Conservation (phyloP, 2,888 invertebrate species). For the Drosophila affinis region DNA sequence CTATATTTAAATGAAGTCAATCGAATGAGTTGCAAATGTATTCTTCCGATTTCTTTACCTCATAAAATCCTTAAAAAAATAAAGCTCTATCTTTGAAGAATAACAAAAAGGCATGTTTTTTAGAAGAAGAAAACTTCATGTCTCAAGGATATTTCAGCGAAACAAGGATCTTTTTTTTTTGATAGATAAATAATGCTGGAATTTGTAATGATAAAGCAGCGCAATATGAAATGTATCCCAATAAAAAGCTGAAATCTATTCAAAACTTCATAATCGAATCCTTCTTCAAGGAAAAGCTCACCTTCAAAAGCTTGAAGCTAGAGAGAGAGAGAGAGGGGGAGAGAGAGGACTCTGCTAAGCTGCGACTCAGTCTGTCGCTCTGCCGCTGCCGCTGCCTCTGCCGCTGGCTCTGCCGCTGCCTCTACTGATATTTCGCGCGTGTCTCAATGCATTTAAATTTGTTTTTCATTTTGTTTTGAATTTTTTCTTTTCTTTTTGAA, state of each 20-base stretch:
- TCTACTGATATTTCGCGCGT: constrained; percentile 55
- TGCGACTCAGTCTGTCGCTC: constrained; percentile 8
- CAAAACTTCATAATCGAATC: too few species aligned
- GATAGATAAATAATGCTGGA: too few species aligned
- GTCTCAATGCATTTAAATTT: constrained; percentile 64
- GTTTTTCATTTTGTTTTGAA: constrained; percentile 44
- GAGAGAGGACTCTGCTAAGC: constrained; percentile 5
- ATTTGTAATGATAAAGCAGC: too few species aligned
- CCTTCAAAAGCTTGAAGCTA: background rate
- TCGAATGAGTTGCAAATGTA: background rate
- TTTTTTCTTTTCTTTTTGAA: constrained; percentile 1
- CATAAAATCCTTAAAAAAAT: background rate
- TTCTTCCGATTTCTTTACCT: background rate
- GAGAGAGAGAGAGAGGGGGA: background rate
- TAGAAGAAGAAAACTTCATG: too few species aligned
- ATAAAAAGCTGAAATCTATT: background rate
- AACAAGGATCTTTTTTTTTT: too few species aligned
- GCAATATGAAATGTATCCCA: too few species aligned
- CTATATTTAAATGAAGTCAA: background rate
- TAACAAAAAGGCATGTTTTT: background rate
- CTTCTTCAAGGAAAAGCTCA: background rate
- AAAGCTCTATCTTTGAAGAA: background rate
- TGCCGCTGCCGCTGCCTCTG: too few species aligned
- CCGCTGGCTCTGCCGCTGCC: background rate
- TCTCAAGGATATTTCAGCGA: too few species aligned